Base-by-base conservation (phyloP, 23 tunicate species). In the Trididemnum miniatum region DNA sequence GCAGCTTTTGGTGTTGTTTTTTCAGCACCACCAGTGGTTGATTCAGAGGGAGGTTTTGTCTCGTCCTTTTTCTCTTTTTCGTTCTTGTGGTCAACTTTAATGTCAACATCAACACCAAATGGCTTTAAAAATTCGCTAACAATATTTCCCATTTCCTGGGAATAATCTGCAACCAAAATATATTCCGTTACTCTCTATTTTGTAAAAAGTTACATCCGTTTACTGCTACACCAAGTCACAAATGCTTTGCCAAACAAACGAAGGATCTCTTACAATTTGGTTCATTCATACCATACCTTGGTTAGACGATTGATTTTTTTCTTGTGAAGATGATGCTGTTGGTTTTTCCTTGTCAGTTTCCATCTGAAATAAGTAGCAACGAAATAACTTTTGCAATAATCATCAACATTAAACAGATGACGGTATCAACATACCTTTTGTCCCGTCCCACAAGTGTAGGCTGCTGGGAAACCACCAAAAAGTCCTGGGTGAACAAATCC, bases 61-160 rank as follows among this genome's bases (percentile, higher is more conserved):
- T 65, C 87, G 4, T 76, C 32, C 35, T 78, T 80, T 35, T 88
- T 66, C 18, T 79, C 67, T 31, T 71, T 30, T 38, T 67, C 25
- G 0, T 87, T 87, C 29, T 83, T 76, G 33, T 83, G 83, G 35
- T 82, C 86, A 20, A 84, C 88, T 44, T 83, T 80, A 0, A 89
- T 71, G 57, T 84, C 95, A 20, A 89, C 95, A 40, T 89, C 95
- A 51, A 89, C 72, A 27, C 95, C 95, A 71, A 89, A 71, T 35
- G 95, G 88, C 73, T 79, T 60, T 32, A 89, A 77, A 69, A 83
- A 79, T 34, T 82, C 85, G 37, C 81, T 81, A 23, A 84, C 95
- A n/a, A 60, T 81, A 76, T 83, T 63, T 1, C 88, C 88, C 71
- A 89, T 71, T 65, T 71, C 24, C 30, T 72, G 59, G 9, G 84